These are phyloP conservation scores for Microcebus lehilahytsara DNA, from an alignment of 2,113 vertebrate genomes.

Conservation along the genomic window DNA sequence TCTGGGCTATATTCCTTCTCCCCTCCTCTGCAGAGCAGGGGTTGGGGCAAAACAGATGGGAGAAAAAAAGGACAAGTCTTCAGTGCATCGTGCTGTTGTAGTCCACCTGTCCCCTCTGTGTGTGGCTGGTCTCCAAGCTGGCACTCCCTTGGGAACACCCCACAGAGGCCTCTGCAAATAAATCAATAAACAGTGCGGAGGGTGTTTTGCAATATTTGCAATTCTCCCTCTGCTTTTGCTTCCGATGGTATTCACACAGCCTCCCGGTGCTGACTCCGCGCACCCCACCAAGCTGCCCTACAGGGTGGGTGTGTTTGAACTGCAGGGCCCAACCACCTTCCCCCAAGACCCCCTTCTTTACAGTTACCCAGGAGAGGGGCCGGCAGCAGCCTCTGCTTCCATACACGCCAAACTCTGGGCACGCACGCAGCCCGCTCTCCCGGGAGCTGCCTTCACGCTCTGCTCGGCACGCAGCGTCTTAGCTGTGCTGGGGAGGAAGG, in stretches of 20 bases:
- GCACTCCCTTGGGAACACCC: not conserved
- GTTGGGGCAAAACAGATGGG: accelerated
- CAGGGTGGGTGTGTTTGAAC: not conserved
- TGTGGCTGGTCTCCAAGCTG: not conserved
- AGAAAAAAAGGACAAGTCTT: not conserved
- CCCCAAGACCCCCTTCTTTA: not conserved
- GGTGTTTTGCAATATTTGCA: no score
- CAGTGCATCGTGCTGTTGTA: accelerated
- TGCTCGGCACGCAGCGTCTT: not conserved
- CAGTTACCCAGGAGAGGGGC: not conserved
- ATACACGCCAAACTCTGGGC: not conserved
- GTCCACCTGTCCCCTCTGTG: not conserved
- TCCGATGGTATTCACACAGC: not conserved
- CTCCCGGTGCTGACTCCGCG: accelerated
- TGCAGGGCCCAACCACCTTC: no score
- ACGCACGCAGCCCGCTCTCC: accelerated
- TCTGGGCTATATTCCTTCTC: not conserved
- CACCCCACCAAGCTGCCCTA: accelerated
- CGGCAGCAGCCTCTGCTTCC: not conserved
- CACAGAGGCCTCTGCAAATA: not conserved
- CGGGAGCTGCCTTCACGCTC: accelerated
- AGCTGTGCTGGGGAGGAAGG: not conserved
- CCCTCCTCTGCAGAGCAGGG: not conserved
- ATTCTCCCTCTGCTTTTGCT: not conserved
- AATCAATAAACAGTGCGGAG: no score